Evolutionary conservation across 2,113 vertebrate species (phyloP).

Genomic region (Micromys minutus): DNA sequence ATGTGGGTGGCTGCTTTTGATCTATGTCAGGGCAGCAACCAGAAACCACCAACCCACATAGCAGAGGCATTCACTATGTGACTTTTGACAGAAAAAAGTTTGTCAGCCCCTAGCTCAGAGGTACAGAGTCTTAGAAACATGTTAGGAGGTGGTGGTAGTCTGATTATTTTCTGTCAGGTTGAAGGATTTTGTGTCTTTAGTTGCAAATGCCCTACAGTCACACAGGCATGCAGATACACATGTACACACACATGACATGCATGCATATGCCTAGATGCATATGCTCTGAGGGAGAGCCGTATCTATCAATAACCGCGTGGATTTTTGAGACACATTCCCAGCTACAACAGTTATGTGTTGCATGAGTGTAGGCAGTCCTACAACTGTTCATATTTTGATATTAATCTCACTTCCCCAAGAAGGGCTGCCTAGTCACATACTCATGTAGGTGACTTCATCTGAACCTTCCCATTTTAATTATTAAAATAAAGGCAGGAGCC

Average conservation of each 20-base stretch:
- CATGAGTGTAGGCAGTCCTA: too few species aligned
- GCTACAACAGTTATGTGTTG: not conserved
- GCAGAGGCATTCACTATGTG: not conserved
- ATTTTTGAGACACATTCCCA: not conserved
- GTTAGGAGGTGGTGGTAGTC: not conserved
- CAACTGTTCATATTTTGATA: too few species aligned
- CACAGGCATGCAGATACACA: not conserved
- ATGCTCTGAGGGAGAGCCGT: not conserved
- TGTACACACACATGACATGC: not conserved
- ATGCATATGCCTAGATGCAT: not conserved
- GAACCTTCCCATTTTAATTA: too few species aligned
- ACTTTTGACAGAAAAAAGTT: not conserved
- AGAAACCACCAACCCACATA: not conserved
- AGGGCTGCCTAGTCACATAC: too few species aligned
- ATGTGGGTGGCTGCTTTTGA: not conserved
- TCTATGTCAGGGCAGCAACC: not conserved
- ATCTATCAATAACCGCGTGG: not conserved
- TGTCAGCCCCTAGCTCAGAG: not conserved
- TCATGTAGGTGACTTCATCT: too few species aligned
- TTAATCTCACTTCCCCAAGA: too few species aligned
- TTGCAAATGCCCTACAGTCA: not conserved
- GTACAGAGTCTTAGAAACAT: slow-evolving; percentile 7
- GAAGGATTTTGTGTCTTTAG: not conserved
- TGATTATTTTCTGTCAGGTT: slow-evolving; percentile 37
- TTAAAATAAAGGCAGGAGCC: too few species aligned